phyloP scores from a whole-genome alignment of 2,113 vertebrate species.

The Ranitomeya imitator region DNA sequence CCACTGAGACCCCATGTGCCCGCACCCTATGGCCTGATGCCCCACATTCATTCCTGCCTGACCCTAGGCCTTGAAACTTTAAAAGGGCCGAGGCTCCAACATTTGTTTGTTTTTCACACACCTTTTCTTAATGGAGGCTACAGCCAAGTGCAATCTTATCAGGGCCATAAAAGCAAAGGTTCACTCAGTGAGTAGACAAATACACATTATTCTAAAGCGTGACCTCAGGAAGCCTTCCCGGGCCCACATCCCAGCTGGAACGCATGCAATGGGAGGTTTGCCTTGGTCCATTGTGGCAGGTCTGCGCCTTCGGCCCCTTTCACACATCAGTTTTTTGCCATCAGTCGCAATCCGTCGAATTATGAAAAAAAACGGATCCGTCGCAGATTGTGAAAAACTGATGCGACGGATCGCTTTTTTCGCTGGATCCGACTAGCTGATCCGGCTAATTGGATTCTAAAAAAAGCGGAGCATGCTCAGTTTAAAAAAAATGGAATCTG shows the following conservation, averaged over 20 bases:
- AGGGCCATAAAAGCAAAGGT: conserved; percentile 21
- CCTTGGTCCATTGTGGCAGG: not conserved
- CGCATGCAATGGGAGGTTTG: not conserved
- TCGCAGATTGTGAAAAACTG: no score
- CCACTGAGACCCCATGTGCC: not conserved
- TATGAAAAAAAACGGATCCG: no score
- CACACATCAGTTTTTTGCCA: no score
- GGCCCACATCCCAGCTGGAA: not conserved
- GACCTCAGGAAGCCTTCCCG: not conserved
- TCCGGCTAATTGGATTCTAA: no score
- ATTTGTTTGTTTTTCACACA: conserved; percentile 9
- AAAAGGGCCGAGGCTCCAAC: not conserved
- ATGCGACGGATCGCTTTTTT: no score
- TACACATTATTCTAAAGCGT: conserved; percentile 16
- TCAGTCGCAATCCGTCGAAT: no score
- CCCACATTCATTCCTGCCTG: not conserved
- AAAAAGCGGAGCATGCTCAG: no score
- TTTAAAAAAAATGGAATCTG: no score
- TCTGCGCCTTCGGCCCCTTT: no score
- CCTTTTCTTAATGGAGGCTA: not conserved
- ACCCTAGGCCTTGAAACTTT: not conserved
- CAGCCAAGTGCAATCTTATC: conserved; percentile 33
- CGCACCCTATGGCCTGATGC: not conserved
- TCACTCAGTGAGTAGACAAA: conserved; percentile 22
- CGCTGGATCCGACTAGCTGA: no score